Percentiles rank a stretch among this genome's conserved stretches.
Conservation (phyloP, 1,140 invertebrate species). For the Pomacea maculata region DNA sequence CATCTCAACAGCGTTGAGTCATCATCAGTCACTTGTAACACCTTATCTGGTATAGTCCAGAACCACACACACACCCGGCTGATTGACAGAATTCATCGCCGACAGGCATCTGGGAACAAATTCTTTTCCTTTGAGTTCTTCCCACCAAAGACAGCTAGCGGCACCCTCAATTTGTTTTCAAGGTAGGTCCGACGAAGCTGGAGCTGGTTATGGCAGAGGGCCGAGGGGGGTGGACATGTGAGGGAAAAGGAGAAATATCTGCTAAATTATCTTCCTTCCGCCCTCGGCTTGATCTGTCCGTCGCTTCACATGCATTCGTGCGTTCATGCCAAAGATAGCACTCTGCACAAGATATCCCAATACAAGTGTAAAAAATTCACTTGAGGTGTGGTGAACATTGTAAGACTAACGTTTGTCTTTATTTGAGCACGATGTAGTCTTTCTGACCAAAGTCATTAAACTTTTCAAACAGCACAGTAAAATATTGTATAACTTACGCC, state of each 20-base stretch:
- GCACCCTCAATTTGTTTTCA: conserved; percentile 67
- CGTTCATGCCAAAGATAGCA: no score
- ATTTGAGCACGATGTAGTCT: not conserved
- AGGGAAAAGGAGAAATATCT: no score
- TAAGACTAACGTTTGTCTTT: not conserved
- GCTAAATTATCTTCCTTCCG: no score
- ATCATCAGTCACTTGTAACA: conserved; percentile 3
- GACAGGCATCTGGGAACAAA: conserved; percentile 66
- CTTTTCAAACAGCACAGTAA: no score
- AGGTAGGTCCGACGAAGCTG: conserved; percentile 44
- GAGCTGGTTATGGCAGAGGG: no score
- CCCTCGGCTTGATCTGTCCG: no score
- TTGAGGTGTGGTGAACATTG: no score
- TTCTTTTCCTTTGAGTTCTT: conserved; percentile 77
- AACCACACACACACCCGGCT: conserved; percentile 52
- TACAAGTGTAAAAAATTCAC: no score
- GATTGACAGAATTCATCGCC: conserved; percentile 63
- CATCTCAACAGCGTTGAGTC: not conserved
- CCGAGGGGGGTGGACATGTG: no score
- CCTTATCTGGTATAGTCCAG: conserved; percentile 3
- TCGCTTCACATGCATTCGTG: no score
- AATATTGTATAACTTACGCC: not conserved
- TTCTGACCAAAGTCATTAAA: no score
- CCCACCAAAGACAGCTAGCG: conserved; percentile 71
- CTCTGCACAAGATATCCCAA: no score